Evolutionary conservation across 2,113 vertebrate genomes (phyloP).

Genomic region (Fregata magnificens): DNA sequence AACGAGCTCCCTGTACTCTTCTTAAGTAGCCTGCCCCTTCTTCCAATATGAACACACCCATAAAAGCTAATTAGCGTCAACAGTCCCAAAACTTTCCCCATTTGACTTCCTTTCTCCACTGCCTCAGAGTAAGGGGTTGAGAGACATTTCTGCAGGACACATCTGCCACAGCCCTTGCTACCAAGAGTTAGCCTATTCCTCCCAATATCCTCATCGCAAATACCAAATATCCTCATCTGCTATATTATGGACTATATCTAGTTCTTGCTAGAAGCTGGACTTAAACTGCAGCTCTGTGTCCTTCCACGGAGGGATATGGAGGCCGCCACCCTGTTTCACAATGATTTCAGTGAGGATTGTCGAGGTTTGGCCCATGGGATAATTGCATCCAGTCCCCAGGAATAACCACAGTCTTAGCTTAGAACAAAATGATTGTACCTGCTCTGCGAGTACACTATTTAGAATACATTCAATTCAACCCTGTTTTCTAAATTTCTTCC

Average conservation of each 20-base stretch:
- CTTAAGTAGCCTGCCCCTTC: no score
- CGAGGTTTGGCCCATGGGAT: neutral
- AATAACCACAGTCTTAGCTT: neutral
- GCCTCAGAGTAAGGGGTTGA: neutral
- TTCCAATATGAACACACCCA: neutral
- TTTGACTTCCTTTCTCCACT: neutral
- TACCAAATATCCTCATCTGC: neutral
- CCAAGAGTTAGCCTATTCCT: neutral
- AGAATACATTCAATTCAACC: neutral
- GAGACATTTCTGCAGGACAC: neutral
- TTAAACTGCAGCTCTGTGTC: neutral
- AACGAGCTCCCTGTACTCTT: no score
- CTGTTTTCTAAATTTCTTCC: neutral
- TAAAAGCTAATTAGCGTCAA: neutral
- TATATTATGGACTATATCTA: rapidly evolving
- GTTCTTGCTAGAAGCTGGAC: neutral
- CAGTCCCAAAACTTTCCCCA: neutral
- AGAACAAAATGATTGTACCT: neutral
- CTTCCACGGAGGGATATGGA: neutral
- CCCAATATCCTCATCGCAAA: neutral
- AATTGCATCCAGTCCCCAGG: neutral
- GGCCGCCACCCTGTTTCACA: neutral
- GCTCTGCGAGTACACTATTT: neutral
- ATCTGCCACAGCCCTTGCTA: neutral
- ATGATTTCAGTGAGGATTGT: neutral